Percentiles rank a stretch among this genome's conserved stretches.
These are phyloP conservation scores for Mercenaria mercenaria DNA, from an alignment of 1,140 invertebrate species.

Conservation along the genomic window DNA sequence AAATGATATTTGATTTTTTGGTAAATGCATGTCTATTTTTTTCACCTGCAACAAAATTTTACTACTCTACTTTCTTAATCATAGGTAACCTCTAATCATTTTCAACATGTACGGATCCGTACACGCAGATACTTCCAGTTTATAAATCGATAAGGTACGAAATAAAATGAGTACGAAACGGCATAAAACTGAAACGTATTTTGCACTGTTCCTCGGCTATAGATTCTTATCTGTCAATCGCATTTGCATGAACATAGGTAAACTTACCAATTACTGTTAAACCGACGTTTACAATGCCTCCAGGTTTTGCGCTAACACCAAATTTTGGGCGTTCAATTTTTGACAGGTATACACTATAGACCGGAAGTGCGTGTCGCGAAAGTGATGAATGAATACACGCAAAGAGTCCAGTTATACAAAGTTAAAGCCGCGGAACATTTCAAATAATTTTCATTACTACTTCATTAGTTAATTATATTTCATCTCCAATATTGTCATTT, in stretches of 20 bases:
- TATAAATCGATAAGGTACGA: background rate
- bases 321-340: background rate
- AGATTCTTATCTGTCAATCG: background rate
- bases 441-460: no score
- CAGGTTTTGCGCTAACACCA: background rate
- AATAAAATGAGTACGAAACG: background rate
- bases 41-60: background rate
- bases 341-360: background rate
- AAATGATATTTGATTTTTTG: no score
- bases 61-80: background rate
- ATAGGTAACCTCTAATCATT: no score
- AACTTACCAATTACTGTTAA: background rate
- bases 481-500: no score
- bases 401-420: no score
- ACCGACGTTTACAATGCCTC: background rate
- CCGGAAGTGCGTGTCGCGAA: background rate
- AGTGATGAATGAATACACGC: background rate
- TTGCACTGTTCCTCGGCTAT: no score
- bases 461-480: no score
- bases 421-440: no score
- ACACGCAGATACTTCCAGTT: background rate
- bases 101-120: no score
- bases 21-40: background rate
- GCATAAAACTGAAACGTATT: background rate
- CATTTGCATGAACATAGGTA: background rate